Base-by-base conservation (phyloP, 1,140 invertebrate genomes). In the Tribolium castaneum region DNA sequence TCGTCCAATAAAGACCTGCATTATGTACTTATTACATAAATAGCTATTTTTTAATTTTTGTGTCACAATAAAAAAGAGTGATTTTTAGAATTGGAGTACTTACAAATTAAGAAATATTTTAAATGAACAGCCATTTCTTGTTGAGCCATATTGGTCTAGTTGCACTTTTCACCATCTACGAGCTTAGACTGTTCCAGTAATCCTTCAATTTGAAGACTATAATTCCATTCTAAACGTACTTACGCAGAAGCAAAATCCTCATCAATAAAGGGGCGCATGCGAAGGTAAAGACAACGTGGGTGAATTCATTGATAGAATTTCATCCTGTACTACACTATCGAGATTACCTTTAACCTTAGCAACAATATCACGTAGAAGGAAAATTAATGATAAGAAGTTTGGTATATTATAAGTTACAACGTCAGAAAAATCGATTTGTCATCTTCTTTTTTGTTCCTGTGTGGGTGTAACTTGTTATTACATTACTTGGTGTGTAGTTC, bases 181-280 rank as follows among this genome's bases (percentile, higher is more conserved):
- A 71, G 72, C 75, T 79, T 79, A 79, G 75, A 82, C 79, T 78
- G 79, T 75, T 70, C 45, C 50, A 22, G 13, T 35, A 66, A 75
- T 51, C 39, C 16, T 59, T 49, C 14, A 50, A 16, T 12, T 50
- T 51, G 25, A 73, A 66, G 22, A 71, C 14, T 25, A 22, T 25
- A 10, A 34, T 30, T 52, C 50, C 78, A 78, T 81, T 81, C 76
- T 80, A 73, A 78, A 70, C 30, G 56, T 6, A 35, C 51, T 25
- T 72, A 80, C 82, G 80, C 80, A 80, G 62, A 74, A 78, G 16
- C 76, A 72, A 39, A 9, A 34, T 66, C 25, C 10, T 14, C 73
- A 79, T 83, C 80, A 83, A 83, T 83, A 82, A 79, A 25, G 12
- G 45, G 34, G 73, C 82, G 80, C 82, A 78, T 76, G 77, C 82